Evolutionary conservation across 2,113 vertebrate species (phyloP).

Genomic region (Morone chrysops): DNA sequence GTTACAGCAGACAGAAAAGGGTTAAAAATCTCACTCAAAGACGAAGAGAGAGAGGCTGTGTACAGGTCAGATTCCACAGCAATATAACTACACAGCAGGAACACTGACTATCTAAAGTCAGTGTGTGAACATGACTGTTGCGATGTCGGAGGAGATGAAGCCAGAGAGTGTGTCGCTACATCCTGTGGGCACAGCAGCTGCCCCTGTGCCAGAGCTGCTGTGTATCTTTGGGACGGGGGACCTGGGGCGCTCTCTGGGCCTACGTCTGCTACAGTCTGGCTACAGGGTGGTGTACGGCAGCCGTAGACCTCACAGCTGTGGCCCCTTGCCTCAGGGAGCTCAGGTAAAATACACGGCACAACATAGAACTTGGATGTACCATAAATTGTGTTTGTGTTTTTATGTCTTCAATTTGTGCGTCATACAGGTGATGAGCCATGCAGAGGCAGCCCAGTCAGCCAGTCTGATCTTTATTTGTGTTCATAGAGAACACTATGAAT

Average conservation of each 20-base stretch:
- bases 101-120: constrained; percentile 3
- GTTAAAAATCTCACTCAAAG: not conserved
- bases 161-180: constrained; percentile 2
- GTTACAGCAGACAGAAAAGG: not conserved
- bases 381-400: not conserved
- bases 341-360: constrained; percentile 58
- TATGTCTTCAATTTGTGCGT: not conserved
- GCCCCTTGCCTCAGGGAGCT: constrained; percentile 70
- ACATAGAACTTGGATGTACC: not conserved
- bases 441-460: constrained; percentile 85
- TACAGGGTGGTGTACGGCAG: constrained; percentile 75
- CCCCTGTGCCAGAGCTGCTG: constrained; percentile 51
- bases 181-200: constrained; percentile 16
- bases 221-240: constrained; percentile 76
- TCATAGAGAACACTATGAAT: constrained; percentile 90
- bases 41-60: constrained; percentile 17
- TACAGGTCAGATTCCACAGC: constrained; percentile 53
- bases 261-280: constrained; percentile 71
- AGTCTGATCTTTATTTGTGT: constrained; percentile 87
- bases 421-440: constrained; percentile 83
- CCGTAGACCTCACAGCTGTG: constrained; percentile 73
- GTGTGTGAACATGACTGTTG: constrained; percentile 29
- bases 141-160: constrained; percentile 27
- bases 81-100: constrained; percentile 35
- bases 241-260: constrained; percentile 69